Conservation (phyloP, 2,113 vertebrate species). For the sheep (Ovis aries) region DNA sequence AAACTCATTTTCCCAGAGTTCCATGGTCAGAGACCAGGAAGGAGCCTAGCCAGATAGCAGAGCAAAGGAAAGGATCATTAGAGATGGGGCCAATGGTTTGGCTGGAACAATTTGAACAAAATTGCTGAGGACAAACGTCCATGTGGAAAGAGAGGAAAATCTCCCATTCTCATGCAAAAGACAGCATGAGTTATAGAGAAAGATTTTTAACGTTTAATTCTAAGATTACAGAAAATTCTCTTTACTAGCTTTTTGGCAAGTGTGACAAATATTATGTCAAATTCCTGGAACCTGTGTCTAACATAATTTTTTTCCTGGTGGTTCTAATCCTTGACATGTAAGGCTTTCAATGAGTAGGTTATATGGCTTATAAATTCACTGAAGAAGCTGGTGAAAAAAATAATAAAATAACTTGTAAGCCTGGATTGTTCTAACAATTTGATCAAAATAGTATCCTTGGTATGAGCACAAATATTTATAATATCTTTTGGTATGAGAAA, state of each 20-base stretch:
- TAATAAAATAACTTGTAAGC: neutral
- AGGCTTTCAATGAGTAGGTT: neutral
- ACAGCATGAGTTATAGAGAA: neutral
- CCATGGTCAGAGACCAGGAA: neutral
- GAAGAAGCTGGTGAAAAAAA: slow-evolving; percentile 11
- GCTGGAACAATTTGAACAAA: slow-evolving; percentile 2
- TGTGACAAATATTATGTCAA: neutral
- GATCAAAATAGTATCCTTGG: neutral
- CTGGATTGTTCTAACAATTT: neutral
- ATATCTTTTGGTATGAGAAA: neutral
- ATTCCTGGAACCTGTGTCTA: neutral
- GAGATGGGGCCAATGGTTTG: neutral
- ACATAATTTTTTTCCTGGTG: slow-evolving; percentile 27
- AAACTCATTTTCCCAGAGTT: neutral
- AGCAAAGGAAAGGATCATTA: neutral
- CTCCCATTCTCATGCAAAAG: neutral
- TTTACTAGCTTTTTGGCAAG: neutral
- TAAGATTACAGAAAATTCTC: slow-evolving; percentile 9
- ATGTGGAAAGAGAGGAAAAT: neutral
- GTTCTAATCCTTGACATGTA: neutral
- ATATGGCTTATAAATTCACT: neutral
- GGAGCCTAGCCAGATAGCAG: neutral
- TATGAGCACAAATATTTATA: neutral
- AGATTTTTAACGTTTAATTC: slow-evolving; percentile 27
- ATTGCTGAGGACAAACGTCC: neutral